These are phyloP conservation scores for Tubulanus polymorphus DNA, from an alignment of 2,888 invertebrate species.

Conservation along the genomic window DNA sequence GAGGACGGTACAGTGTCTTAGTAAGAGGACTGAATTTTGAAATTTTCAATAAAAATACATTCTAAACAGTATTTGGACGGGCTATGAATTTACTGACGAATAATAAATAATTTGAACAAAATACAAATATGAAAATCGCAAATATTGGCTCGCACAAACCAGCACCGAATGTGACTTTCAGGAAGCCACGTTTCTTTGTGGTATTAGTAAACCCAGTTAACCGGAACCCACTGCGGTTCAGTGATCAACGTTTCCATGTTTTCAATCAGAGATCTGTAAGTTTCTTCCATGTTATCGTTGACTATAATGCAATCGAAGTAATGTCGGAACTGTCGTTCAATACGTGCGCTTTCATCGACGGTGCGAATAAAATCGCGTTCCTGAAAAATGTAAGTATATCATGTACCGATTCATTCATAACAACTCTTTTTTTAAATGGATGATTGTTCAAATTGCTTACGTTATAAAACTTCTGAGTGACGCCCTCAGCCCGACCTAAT, in stretches of 20 bases:
- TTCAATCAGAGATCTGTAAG: constrained; percentile 86
- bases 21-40: too few species aligned
- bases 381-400: constrained; percentile 54
- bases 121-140: too few species aligned
- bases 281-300: constrained; percentile 93
- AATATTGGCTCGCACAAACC: too few species aligned
- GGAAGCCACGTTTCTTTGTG: neutral
- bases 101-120: too few species aligned
- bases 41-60: too few species aligned
- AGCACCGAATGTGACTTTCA: too few species aligned
- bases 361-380: constrained; percentile 95
- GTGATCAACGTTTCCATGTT: constrained; percentile 93
- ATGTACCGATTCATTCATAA: too few species aligned
- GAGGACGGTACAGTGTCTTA: too few species aligned
- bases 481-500: constrained; percentile 38
- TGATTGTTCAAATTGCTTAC: constrained; percentile 14
- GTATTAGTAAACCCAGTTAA: constrained; percentile 46
- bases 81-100: too few species aligned
- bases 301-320: constrained; percentile 97
- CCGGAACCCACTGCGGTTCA: constrained; percentile 96
- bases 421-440: neutral
- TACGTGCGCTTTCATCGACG: constrained; percentile 92
- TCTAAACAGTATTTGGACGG: too few species aligned
- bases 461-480: constrained; percentile 20
- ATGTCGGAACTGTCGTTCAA: constrained; percentile 93